These are phyloP conservation scores for Drymodes brunneopygia DNA, from an alignment of 2,113 vertebrate genomes.

Conservation along the genomic window DNA sequence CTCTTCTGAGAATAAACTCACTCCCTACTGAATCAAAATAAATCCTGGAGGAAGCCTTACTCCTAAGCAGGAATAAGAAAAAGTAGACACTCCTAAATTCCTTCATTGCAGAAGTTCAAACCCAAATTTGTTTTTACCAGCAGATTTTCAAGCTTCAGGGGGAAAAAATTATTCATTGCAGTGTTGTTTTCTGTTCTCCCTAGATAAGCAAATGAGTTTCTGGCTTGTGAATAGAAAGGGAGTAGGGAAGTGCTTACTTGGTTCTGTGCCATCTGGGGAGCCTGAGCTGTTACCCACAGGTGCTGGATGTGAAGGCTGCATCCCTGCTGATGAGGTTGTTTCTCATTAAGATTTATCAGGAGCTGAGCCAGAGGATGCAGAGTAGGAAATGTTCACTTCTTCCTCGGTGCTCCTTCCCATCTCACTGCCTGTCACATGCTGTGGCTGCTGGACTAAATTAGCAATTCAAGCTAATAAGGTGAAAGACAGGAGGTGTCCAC, in stretches of 20 bases:
- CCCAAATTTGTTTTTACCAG: not conserved
- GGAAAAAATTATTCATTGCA: not conserved
- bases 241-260: not conserved
- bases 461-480: not conserved
- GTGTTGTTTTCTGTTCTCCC: not conserved
- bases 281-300: not conserved
- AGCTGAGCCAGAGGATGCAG: not conserved
- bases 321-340: not conserved
- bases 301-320: not conserved
- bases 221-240: not conserved
- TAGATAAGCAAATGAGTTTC: not conserved
- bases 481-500: not conserved
- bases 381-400: not conserved
- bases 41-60: not conserved
- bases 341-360: not conserved
- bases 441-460: not conserved
- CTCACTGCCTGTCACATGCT: accelerated
- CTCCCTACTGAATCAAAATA: not conserved
- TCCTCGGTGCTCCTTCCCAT: not conserved
- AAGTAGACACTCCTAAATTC: not conserved
- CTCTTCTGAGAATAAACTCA: not conserved
- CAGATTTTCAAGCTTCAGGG: not conserved
- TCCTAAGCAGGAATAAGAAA: not conserved
- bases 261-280: not conserved
- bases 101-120: not conserved